Evolutionary conservation across 2,113 vertebrate species (phyloP), one percentile per base, ranked within the genome.

Genomic region (Heteronetta atricapilla): DNA sequence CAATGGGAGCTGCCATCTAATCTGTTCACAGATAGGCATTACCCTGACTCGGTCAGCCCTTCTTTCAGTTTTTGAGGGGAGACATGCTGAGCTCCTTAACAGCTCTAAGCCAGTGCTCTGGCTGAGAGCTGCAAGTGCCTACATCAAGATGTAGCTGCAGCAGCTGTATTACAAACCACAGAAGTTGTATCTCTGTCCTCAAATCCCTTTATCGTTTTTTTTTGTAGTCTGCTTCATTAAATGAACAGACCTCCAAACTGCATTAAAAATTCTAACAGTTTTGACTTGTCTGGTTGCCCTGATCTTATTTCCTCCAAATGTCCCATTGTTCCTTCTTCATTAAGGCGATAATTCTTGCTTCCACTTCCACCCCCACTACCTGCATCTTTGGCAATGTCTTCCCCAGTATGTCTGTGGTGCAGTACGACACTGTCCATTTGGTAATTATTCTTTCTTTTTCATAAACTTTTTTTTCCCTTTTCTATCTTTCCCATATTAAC

Each of bases 321-420:
- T 64, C 16, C 58, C 26, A 62, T 3, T 63, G 11, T 6, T 77
- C 14, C 40, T 40, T 76, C 67, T 46, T 86, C 52, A 78, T 55
- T 75, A 56, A 46, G 20, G 29, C 42, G 48, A 50, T 38, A 15
- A 17, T 50, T 58, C 53, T 84, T 82, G 31, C 17, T 92, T 82
- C 70, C 83, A 59, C 20, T 56, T 69, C 67, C 13, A 40, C 15
- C 8, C 28, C 26, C 22, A 7, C 6, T 52, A 28, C 50, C 29
- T 67, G 19, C 31, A 86, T 4, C 52, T 81, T 31, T 74, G 13
- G 17, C 29, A 58, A n/a, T 22, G 19, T 17, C 22, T 80, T 83
- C 22, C n/a, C 10, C 17, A 13, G 20, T 12, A 56, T 3, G 4
- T 29, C 31, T 29, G 29, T 38, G 42, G 81, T n/a, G 72, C 0